Evolutionary conservation across 2,113 vertebrate genomes (phyloP), one percentile per base, ranked within the genome.

Genomic region (Isurus oxyrinchus): DNA sequence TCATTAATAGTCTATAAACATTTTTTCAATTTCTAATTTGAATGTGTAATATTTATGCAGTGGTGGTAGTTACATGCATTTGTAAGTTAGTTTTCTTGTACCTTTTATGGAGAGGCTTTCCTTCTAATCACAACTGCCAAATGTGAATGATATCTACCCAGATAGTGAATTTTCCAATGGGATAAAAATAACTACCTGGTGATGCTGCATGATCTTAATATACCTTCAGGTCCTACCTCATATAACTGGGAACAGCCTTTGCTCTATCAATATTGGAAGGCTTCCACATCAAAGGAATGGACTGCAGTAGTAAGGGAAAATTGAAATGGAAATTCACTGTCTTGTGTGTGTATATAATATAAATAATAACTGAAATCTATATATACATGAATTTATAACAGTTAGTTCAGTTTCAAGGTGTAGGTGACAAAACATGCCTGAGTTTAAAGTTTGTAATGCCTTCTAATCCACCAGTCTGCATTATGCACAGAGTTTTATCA

Each of bases 251-350:
- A 76, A 95, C 31, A 95, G 44, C 49, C 94, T 95, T 55, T 95
- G 49, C 27, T 67, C 94, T 72, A 35, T 27, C 66, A 95, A 31
- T 21, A 25, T 44, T 67, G 94, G 59, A 95, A 72, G 67, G 66
- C 67, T 53, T 72, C 67, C 94, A 72, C 66, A 55, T 95, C 55
- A 95, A 53, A 72, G 67, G 69, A 95, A 95, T 55, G 94, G 66
- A 95, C 94, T 95, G 61, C 25, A 55, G 94, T 49, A 72, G 25
- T 55, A 72, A 69, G 63, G 27, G 25, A 95, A 69, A 95, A 69
- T 95, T 95, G 49, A 95, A 35, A 95, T 95, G 67, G 10, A 95
- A 95, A 95, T 95, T 95, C 94, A 95, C 94, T 76, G 49, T 95
- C 94, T 67, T 94, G 84, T 87, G 27, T 72, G 49, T 95, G 69